Evolutionary conservation across 1,140 invertebrate genomes (phyloP), one percentile per base, ranked within the genome.

Genomic region (Saccostrea echinata): DNA sequence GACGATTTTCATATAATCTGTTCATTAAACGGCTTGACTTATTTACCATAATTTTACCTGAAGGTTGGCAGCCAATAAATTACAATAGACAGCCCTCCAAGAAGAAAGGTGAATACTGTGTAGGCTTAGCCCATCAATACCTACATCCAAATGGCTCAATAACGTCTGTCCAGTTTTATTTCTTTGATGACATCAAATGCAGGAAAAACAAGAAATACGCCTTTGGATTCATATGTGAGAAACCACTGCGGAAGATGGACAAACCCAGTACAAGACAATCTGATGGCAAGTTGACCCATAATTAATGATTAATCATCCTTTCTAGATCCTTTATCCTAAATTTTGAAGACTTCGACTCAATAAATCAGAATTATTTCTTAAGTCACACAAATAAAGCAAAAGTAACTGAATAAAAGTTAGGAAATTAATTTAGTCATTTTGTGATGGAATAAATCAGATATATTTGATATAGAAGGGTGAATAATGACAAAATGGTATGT

Each of bases 171-270:
- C 83, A 68, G 13, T 89, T 76, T 57, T 89, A 84, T 35, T 89
- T 55, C 53, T 89, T 84, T 76, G 88, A 89, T 35, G 85, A 86
- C 68, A 83, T 84, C 13, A 52, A 53, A 3, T 89, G 88, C 68
- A 85, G 57, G 35, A 33, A 68, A 57, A 85, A 51, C 3, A 89
- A 76, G 9, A 71, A 81, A 18, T 68, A 84, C 13, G 81, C 33
- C 13, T 53, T 83, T 33, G 68, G 53, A 52, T 84, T 57, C 64
- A 82, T 89, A 8, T 89, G 88, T 89, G 88, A 89, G 35, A 89
- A 86, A 55, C 82, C 88, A 21, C 35, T 71, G 4, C 53, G 84
- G 68, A 30, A 61, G 51, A 2, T 13, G 11, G 80, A 82, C 33
- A 35, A 18, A 16, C 21, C 51, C 9, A 16, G 3, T n/a, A 9